Evolutionary conservation across 2,797 vertebrate genomes (phyloP), one percentile per base, ranked within the genome.

Genomic region (Esox lucius): DNA sequence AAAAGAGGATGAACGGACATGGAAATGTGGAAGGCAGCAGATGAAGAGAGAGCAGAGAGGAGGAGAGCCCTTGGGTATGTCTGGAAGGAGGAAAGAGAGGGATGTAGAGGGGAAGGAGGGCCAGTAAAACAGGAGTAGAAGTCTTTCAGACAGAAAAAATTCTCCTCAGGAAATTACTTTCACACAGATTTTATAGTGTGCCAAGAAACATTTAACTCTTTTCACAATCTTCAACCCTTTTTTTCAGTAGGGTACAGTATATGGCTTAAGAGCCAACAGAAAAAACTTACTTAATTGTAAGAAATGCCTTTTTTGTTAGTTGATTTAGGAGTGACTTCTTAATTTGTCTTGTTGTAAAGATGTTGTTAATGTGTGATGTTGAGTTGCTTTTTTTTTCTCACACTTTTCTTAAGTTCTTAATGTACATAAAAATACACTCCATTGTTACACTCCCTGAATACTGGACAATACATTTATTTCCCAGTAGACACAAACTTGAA

Each of bases 151-250:
- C 82, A 80, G 75, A 86, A 72, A 78, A 80, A 74, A 64, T 84
- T 84, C 79, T 84, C 75, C 75, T 67, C 86, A 88, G 91, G 88
- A 92, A 91, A 89, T 83, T 66, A 74, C 82, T 89, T 87, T 87
- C 80, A 87, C 84, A 83, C 76, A 88, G 89, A 78, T 81, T 81
- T 74, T 53, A 80, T 17, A 46, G 48, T 5, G 53, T 22, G 87
- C 82, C 81, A 87, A 77, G 72, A 85, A 82, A 74, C 17, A 19
- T 68, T 76, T n/a, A 79, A 80, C 73, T 77, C 51, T 33, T 68
- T 62, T 62, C 71, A 78, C 42, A 70, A 12, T 13, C 11, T 46
- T 46, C 42, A 46, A 13, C 6, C 12, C 42, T 2, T 7, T 46
- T 46, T 46, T 59, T 11, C 22, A 61, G 22, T 26, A 24, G 11